Conservation (phyloP, 2,888 invertebrate genomes). For the Oxytorus armatus region DNA sequence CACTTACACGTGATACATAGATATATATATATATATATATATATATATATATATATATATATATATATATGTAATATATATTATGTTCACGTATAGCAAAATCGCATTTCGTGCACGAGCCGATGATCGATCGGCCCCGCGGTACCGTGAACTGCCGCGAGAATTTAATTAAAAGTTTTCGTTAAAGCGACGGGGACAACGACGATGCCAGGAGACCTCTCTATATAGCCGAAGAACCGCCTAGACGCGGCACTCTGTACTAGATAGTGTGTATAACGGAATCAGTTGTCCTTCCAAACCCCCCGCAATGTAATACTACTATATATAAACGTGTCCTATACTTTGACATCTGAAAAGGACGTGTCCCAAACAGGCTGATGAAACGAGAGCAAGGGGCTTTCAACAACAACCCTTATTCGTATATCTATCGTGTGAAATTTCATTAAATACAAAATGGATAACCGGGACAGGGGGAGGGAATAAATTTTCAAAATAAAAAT, state of each 20-base stretch:
- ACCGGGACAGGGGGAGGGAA: too few relatives aligned
- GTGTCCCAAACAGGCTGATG: slow-evolving; percentile 20
- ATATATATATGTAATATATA: too few relatives aligned
- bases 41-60: too few relatives aligned
- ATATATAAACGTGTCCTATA: slow-evolving; percentile 1
- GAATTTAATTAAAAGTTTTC: slow-evolving; percentile 71
- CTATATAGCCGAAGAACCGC: slow-evolving; percentile 8
- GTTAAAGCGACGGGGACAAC: slow-evolving; percentile 49
- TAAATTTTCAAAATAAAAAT: too few relatives aligned
- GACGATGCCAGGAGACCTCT: slow-evolving; percentile 2
- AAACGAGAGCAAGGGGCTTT: background rate
- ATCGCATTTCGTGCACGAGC: background rate
- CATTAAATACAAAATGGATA: too few relatives aligned
- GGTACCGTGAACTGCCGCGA: slow-evolving; percentile 53
- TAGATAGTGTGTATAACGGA: slow-evolving; percentile 23
- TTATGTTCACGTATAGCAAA: too few relatives aligned
- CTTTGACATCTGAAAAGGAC: slow-evolving; percentile 39
- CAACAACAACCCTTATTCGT: too few relatives aligned
- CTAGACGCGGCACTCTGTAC: slow-evolving; percentile 4
- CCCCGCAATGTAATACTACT: slow-evolving; percentile 6
- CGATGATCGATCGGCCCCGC: slow-evolving; percentile 65
- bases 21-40: too few relatives aligned
- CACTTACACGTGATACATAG: too few relatives aligned
- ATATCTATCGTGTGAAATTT: too few relatives aligned
- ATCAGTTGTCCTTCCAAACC: slow-evolving; percentile 38